A percentile compares a stretch with the other conserved stretches of the same genome.
Evolutionary conservation across 2,113 vertebrate species (phyloP).

Genomic region (Erinaceus europaeus): DNA sequence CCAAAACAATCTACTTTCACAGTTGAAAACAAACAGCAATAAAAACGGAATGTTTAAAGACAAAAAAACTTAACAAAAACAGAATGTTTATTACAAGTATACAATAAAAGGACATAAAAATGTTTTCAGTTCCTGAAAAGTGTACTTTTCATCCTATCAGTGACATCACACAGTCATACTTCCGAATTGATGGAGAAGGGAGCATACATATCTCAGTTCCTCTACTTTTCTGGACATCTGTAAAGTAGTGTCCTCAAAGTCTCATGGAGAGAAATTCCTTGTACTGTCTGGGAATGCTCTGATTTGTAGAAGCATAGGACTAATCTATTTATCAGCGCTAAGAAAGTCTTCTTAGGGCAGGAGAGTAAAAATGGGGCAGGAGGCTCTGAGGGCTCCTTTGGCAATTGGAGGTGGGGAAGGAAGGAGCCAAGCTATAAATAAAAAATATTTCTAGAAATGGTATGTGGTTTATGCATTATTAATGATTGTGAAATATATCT

Average conservation of each 20-base stretch:
- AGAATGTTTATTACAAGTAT: background rate
- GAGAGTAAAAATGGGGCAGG: background rate
- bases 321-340: background rate
- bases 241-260: background rate
- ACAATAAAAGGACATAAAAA: background rate
- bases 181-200: background rate
- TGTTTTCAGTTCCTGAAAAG: background rate
- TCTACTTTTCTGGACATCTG: background rate
- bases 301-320: background rate
- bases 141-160: background rate
- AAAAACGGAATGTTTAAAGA: slow-evolving; percentile 11
- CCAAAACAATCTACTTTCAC: background rate
- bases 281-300: background rate
- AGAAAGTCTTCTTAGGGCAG: slow-evolving; percentile 23
- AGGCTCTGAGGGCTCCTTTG: slow-evolving; percentile 30
- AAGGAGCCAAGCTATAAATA: slow-evolving; percentile 69
- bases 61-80: slow-evolving; percentile 5
- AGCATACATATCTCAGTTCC: background rate
- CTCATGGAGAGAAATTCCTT: background rate
- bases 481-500: slow-evolving; percentile 44
- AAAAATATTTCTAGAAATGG: slow-evolving; percentile 64
- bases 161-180: background rate
- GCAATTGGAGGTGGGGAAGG: slow-evolving; percentile 35
- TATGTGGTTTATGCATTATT: slow-evolving; percentile 35
- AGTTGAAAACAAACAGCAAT: slow-evolving; percentile 6